Evolutionary conservation across 2,888 invertebrate genomes (phyloP), one percentile per base, ranked within the genome.

Genomic region (Cloeon dipterum): DNA sequence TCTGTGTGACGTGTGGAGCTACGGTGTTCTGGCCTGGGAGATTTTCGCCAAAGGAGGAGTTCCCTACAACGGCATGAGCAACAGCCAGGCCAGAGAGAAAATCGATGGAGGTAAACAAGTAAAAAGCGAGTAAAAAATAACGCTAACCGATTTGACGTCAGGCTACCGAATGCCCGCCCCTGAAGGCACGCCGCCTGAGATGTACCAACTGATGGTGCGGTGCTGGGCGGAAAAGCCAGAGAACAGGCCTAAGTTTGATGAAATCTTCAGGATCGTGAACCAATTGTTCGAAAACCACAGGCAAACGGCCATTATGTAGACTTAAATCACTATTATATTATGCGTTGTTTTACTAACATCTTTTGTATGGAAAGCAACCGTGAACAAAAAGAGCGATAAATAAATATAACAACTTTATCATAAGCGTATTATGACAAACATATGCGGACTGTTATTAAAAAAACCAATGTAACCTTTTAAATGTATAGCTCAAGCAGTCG

Each of bases 1-100:
- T 1, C 59, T 91, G 5, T 91, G 91, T 57, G 93, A 94, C 59
- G 89, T 94, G 33, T 94, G 93, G 93, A 91, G 89, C 49, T 94
- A 83, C 54, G 93, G 91, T 3, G 81, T 94, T 45, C 61, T 94
- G 39, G 81, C 85, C 66, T 94, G 91, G 91, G 93, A 94, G 61
- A 83, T 94, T 51, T 93, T 91, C 61, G 82, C 91, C 0, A 72
- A 76, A 52, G 93, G 93, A 1, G 81, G 79, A 45, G 88, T 85
- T 36, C 93, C 93, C 0, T 94, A 94, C 53, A 76, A 77, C 26
- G 93, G 91, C 19, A 73, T 89, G 71, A 85, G 81, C 47, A 94
- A 94, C 60, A 79, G 86, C 8, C 75, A 86, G 51, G 89, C 93
- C 0, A 63, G 91, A 42, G 89, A 93, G 59, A 82, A 82, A 61